Evolutionary conservation across 1,140 invertebrate species (phyloP).

Genomic region (Cataglyphis hispanica): DNA sequence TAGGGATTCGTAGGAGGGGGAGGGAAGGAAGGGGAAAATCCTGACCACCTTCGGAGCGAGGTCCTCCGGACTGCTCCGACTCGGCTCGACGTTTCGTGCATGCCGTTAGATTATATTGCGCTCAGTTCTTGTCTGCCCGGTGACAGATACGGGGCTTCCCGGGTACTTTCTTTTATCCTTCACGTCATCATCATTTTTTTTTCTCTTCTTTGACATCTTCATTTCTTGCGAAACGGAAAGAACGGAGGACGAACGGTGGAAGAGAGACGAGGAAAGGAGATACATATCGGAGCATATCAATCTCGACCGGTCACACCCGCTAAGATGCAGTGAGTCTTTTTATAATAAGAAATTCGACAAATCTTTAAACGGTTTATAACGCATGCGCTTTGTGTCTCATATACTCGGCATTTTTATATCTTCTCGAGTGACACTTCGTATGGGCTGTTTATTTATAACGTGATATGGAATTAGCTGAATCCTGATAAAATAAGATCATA

Average conservation of each 20-base stretch:
- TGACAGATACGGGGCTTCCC: slow-evolving; percentile 77
- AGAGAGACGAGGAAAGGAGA: slow-evolving; percentile 20
- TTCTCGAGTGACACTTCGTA: neutral
- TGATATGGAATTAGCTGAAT: neutral
- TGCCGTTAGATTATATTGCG: slow-evolving; percentile 70
- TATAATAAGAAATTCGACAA: neutral
- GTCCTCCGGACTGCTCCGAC: slow-evolving; percentile 69
- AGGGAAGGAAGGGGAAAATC: slow-evolving; percentile 73
- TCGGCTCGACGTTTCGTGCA: slow-evolving; percentile 70
- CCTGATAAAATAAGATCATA: neutral
- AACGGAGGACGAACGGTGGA: neutral
- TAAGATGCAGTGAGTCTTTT: slow-evolving; percentile 73
- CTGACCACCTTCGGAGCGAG: slow-evolving; percentile 79
- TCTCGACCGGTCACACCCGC: neutral
- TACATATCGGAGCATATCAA: slow-evolving; percentile 1
- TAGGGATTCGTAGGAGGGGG: slow-evolving; percentile 32
- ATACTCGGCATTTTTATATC: neutral
- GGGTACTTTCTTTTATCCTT: slow-evolving; percentile 29
- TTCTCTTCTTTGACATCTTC: neutral
- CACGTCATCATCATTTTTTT: neutral
- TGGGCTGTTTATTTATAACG: slow-evolving; percentile 9
- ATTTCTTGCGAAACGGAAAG: neutral
- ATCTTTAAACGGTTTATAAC: neutral
- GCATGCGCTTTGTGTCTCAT: neutral
- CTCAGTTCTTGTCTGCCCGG: slow-evolving; percentile 78